Percentiles rank a stretch among this genome's conserved stretches.
phyloP scores from a whole-genome alignment of 2,113 vertebrate genomes.

The Aphyosemion australe region DNA sequence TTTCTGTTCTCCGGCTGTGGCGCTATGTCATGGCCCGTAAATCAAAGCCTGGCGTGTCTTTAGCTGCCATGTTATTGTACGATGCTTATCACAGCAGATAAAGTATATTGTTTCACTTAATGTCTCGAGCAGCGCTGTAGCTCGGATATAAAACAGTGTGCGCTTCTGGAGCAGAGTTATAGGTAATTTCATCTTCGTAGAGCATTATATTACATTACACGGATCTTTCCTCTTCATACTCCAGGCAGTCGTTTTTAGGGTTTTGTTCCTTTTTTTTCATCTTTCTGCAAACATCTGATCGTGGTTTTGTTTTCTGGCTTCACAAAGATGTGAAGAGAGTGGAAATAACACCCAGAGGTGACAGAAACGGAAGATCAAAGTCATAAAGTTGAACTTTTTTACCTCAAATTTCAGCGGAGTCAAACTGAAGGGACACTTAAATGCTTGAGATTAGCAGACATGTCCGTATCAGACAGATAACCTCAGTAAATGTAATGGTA shows the following conservation, averaged over 20 bases:
- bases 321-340: constrained; percentile 3
- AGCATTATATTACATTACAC: constrained; percentile 16
- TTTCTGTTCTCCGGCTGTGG: constrained; percentile 8
- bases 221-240: background rate
- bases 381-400: constrained; percentile 14
- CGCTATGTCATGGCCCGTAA: constrained; percentile 10
- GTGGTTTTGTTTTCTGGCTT: background rate
- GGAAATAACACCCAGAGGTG: background rate
- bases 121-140: constrained; percentile 16
- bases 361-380: constrained; percentile 20
- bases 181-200: constrained; percentile 39
- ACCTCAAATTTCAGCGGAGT: background rate
- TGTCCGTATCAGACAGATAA: too few relatives aligned
- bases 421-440: too few relatives aligned
- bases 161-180: constrained; percentile 27
- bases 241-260: background rate
- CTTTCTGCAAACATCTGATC: background rate
- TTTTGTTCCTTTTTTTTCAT: background rate
- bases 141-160: constrained; percentile 22
- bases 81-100: constrained; percentile 32
- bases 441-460: too few relatives aligned
- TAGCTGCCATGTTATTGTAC: constrained; percentile 23
- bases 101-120: constrained; percentile 47
- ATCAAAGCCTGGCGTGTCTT: constrained; percentile 32
- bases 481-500: too few relatives aligned